Evolutionary conservation across 2,888 invertebrate genomes (phyloP).

Genomic region (Pheosia tremula): DNA sequence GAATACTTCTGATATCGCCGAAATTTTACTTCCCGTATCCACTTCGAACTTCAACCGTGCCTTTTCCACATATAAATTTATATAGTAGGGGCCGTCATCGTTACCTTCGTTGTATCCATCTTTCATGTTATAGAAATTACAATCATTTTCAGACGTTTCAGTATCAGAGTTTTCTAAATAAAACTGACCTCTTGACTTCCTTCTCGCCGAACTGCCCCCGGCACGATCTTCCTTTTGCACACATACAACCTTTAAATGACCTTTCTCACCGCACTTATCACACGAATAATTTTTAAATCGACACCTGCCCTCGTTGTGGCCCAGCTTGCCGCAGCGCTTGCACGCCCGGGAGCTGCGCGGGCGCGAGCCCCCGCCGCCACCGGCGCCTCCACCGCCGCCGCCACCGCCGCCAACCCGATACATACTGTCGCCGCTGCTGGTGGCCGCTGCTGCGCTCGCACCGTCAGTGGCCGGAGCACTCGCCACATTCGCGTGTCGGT

Average conservation of each 20-base stretch:
- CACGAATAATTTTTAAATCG: constrained; percentile 9
- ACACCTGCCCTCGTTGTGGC: constrained; percentile 7
- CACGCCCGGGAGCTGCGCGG: constrained; percentile 3
- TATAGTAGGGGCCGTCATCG: constrained; percentile 9
- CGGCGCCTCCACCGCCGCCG: too few relatives aligned
- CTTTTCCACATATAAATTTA: constrained; percentile 9
- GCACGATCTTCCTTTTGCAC: not conserved
- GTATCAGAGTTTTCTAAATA: constrained; percentile 1
- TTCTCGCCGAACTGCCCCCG: not conserved
- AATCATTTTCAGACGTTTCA: constrained; percentile 3
- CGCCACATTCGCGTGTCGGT: constrained; percentile 8
- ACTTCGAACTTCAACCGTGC: constrained; percentile 10
- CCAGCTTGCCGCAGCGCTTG: constrained; percentile 16
- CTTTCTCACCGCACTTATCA: constrained; percentile 8
- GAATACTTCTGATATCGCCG: constrained; percentile 10
- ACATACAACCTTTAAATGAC: constrained; percentile 16
- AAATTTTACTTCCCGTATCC: constrained; percentile 15
- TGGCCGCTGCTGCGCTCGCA: constrained; percentile 6
- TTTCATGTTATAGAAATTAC: constrained; percentile 5
- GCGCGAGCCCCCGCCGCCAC: not conserved
- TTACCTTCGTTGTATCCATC: not conserved
- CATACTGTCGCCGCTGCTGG: constrained; percentile 4
- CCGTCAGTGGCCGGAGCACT: constrained; percentile 8
- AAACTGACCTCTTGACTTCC: constrained; percentile 3
- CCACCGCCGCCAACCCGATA: constrained; percentile 4